phyloP scores from a whole-genome alignment of 2,797 vertebrate genomes.

The Nothura maculosa region DNA sequence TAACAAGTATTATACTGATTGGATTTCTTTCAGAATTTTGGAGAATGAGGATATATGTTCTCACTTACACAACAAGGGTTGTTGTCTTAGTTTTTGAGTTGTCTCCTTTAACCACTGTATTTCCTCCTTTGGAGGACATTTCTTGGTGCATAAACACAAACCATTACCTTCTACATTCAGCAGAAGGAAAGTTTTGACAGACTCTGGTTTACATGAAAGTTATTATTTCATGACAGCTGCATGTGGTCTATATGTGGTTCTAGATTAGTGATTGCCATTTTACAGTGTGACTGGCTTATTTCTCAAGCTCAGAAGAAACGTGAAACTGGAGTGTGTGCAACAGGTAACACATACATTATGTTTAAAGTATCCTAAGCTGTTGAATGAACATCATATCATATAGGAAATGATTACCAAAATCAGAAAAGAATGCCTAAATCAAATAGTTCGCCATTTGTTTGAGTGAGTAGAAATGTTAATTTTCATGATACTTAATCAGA shows the following conservation, averaged over 20 bases:
- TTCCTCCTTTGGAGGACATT: constrained; percentile 9
- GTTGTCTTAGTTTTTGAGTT: neutral
- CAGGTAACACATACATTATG: neutral
- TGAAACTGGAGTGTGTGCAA: neutral
- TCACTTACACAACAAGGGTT: neutral
- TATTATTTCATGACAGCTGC: constrained; percentile 1
- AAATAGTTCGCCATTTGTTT: constrained; percentile 55
- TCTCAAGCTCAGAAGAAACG: neutral
- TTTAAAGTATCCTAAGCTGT: constrained; percentile 26
- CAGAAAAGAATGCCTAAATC: neutral
- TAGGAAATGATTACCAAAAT: constrained; percentile 50
- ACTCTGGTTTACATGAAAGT: neutral
- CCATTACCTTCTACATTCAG: no score
- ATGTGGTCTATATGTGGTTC: neutral
- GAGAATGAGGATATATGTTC: neutral
- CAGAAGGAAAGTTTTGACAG: neutral
- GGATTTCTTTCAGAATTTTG: neutral
- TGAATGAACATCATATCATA: neutral
- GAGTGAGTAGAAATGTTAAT: neutral
- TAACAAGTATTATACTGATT: neutral
- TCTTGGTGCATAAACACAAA: constrained; percentile 18
- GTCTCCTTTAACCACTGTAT: neutral
- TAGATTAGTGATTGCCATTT: neutral
- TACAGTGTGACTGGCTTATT: neutral
- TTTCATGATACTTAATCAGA: neutral